Evolutionary conservation across 2,888 invertebrate species (phyloP).

Genomic region (Tiphia femorata): DNA sequence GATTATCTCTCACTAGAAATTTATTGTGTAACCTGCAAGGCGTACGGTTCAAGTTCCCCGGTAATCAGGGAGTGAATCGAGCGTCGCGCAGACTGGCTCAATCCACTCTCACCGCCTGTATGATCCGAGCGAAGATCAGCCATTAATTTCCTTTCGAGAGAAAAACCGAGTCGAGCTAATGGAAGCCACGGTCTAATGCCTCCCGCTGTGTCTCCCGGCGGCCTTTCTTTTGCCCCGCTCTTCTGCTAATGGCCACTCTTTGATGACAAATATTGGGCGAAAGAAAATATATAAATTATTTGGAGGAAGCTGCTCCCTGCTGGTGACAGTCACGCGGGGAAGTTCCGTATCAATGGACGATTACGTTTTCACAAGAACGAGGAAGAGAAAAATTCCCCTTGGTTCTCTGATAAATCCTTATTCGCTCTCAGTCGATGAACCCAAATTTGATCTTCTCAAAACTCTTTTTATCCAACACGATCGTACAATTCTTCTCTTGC

Average conservation of each 20-base stretch:
- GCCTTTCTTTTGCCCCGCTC: conserved; percentile 55
- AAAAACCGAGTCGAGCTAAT: conserved; percentile 65
- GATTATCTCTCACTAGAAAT: no score
- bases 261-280: conserved; percentile 68
- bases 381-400: not conserved
- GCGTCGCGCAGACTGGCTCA: not conserved
- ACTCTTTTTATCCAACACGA: no score
- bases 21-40: no score
- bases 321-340: conserved; percentile 31
- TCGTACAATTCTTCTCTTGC: no score
- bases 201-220: conserved; percentile 62
- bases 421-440: no score
- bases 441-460: no score
- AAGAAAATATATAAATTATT: conserved; percentile 69
- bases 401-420: no score
- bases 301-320: conserved; percentile 48
- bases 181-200: conserved; percentile 68
- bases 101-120: conserved; percentile 23
- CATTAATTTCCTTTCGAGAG: conserved; percentile 66
- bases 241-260: conserved; percentile 68
- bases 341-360: conserved; percentile 29
- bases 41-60: no score
- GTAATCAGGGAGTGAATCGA: not conserved
- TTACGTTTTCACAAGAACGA: not conserved
- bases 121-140: conserved; percentile 56